Conservation (phyloP, 2,113 vertebrate genomes). For the Hippocampus zosterae region DNA sequence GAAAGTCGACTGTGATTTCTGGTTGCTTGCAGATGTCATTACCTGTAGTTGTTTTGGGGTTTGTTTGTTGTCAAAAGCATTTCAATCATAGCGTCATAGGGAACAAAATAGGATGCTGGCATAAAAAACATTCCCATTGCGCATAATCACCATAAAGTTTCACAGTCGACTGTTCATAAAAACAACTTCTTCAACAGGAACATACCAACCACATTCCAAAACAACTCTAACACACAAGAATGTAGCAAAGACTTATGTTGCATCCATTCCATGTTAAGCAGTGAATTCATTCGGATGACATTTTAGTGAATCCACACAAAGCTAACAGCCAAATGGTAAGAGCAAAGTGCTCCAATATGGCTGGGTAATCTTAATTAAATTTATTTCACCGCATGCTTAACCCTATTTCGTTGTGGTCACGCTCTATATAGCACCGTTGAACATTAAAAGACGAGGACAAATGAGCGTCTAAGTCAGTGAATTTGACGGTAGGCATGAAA, state of each 20-base stretch:
- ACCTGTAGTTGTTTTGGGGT: no score
- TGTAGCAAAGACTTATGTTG: slow-evolving; percentile 18
- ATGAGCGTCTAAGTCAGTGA: slow-evolving; percentile 11
- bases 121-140: no score
- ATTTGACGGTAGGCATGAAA: slow-evolving; percentile 16
- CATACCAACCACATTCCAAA: not conserved
- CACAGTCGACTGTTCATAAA: not conserved
- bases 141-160: no score
- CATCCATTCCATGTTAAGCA: slow-evolving; percentile 6
- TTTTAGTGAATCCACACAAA: slow-evolving; percentile 33
- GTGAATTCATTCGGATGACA: slow-evolving; percentile 24
- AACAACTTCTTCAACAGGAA: not conserved
- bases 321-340: slow-evolving; percentile 27
- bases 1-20: no score
- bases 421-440: slow-evolving; percentile 6
- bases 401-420: not conserved
- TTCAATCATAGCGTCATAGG: no score
- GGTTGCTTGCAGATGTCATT: no score
- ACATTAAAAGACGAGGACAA: slow-evolving; percentile 9
- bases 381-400: slow-evolving; percentile 9
- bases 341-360: slow-evolving; percentile 16
- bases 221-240: slow-evolving; percentile 20
- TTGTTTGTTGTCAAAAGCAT: no score
- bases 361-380: slow-evolving; percentile 26
- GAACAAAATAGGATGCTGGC: no score